phyloP scores from a whole-genome alignment of 64 coral and sea anemone species.

The Porites australiensis region DNA sequence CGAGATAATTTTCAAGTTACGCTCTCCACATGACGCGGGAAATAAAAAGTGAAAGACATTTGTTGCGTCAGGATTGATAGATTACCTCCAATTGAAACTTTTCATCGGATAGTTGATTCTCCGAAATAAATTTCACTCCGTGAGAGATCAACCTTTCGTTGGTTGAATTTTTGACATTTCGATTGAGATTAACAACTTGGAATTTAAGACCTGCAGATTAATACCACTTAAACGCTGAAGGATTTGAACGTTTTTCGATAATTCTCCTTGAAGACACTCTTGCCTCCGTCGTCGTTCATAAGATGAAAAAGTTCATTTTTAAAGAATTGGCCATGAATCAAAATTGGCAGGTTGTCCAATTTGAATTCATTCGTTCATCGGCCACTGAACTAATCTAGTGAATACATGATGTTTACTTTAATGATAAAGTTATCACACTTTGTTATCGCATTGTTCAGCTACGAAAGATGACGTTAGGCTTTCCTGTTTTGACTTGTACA shows the following conservation, averaged over 20 bases:
- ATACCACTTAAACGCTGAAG: conserved; percentile 4
- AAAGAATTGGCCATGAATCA: neutral
- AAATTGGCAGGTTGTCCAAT: neutral
- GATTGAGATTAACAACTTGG: conserved; percentile 1
- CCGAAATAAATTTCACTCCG: too few relatives aligned
- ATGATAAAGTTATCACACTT: conserved; percentile 52
- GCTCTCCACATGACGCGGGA: neutral
- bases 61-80: neutral
- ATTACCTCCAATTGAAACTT: too few relatives aligned
- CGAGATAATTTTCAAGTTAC: neutral
- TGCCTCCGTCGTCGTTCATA: too few relatives aligned
- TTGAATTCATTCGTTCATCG: neutral
- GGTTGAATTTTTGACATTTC: conserved; percentile 38
- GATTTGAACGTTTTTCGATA: neutral
- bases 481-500: conserved; percentile 42
- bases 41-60: neutral
- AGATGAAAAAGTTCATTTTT: neutral
- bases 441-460: conserved; percentile 39
- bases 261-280: neutral
- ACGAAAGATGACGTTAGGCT: neutral
- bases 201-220: conserved; percentile 37
- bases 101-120: too few relatives aligned
- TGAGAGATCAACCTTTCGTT: too few relatives aligned
- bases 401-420: conserved; percentile 41
- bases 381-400: neutral